A percentile compares a stretch with the other conserved stretches of the same genome.
Conservation (phyloP, 1,140 invertebrate species). For the Pseudomyrmex concolor region DNA sequence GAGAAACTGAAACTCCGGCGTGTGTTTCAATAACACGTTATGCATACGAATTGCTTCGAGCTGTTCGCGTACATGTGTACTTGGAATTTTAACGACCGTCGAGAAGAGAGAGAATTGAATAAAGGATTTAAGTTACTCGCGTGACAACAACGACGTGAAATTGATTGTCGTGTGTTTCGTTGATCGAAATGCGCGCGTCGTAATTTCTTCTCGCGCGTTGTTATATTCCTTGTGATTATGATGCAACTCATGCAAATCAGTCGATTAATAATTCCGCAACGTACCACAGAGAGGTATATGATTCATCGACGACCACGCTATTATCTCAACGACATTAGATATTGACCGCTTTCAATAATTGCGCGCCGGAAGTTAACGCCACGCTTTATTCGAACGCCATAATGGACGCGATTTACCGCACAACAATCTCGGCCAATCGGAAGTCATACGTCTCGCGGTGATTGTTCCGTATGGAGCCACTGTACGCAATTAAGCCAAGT, state of each 20-base stretch:
- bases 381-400: slow-evolving; percentile 12
- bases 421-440: not conserved
- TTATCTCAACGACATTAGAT: not conserved
- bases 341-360: not conserved
- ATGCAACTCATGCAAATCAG: not conserved
- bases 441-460: not conserved
- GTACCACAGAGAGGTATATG: not conserved
- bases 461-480: slow-evolving; percentile 12
- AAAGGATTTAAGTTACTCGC: not conserved
- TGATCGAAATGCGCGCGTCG: too few relatives aligned
- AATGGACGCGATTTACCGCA: slow-evolving; percentile 3
- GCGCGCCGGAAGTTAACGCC: slow-evolving; percentile 11
- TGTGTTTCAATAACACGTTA: slow-evolving; percentile 8
- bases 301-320: not conserved
- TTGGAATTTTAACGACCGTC: slow-evolving; percentile 3
- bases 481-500: slow-evolving; percentile 4
- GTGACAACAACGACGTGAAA: not conserved
- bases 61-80: slow-evolving; percentile 11
- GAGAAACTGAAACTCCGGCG: not conserved
- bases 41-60: slow-evolving; percentile 16
- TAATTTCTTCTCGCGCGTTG: too few relatives aligned
- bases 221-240: too few relatives aligned
- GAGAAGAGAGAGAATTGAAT: not conserved
- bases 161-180: too few relatives aligned
- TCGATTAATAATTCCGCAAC: not conserved